Base-by-base conservation (phyloP, 2,113 vertebrate genomes). In the Podiceps cristatus region DNA sequence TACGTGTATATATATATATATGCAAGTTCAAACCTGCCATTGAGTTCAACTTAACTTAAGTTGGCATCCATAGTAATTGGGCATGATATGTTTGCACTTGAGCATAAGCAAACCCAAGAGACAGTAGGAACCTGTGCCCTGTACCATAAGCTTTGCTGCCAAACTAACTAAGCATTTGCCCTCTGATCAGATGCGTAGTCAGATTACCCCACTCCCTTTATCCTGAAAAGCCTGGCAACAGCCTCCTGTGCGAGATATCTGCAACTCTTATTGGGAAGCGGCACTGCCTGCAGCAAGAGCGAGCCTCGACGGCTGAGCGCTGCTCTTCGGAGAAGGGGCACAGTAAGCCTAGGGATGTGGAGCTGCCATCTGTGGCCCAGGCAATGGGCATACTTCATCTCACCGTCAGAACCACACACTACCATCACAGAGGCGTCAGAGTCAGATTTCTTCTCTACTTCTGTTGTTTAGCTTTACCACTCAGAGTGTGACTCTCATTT, bases 301-400 rank as follows among this genome's bases (percentile, higher is more conserved):
- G 14, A 78, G 8, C 27, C n/a, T 7, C 4, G 3, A 45, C 7
- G 10, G 10, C 8, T 35, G 15, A 44, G 31, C 55, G 44, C 11
- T 40, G 18, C 7, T 75, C 8, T 63, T 82, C 23, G 63, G 33
- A 84, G 52, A 76, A 90, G 19, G 4, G 23, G 4, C 23, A 33
- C 5, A 5, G 20, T 28, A 59, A 35, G 0, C 0, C 42, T 18
- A 76, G 29, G 29, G 8, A 2, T 49, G 8, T 55, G n/a, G 12
- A 47, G 23, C 24, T 53, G 77, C 11, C 6, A 44, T 7, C 25
- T 24, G 13, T 50, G 22, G 22, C 40, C 27, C 63, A 75, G 80
- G 22, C 2, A 63, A 42, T 3, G 2, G 17, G 5, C 19, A n/a
- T 52, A 10, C 4, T 84, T 72, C 72, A 47, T 85, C 66, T 69